Evolutionary conservation across 2,113 vertebrate species (phyloP), one percentile per base, ranked within the genome.

Genomic region (Pelodiscus sinensis): DNA sequence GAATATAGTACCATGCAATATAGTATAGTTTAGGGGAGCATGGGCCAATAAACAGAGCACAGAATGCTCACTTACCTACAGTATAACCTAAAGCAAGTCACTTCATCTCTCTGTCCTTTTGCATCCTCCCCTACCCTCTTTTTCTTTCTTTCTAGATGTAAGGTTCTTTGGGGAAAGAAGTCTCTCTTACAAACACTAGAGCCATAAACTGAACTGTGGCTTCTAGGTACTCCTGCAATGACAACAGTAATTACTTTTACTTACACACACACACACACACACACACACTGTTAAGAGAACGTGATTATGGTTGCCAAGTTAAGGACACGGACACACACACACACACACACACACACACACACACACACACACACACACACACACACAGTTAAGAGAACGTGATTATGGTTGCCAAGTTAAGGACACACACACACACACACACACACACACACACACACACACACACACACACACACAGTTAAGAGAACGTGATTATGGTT

Each of bases 31-130:
- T 73, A 60, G 80, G 78, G 38, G 31, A 7, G 38, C 77, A 77
- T 0, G 0, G 8, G 38, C 14, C 80, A 22, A 88, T 71, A 84
- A 0, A 0, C 65, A 95, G 52, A 82, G 58, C 68, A 86, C 29
- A 87, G 50, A 87, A 25, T 73, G 85, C 68, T 90, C 52, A 35
- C 19, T 92, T 92, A 82, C 54, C 86, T 88, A 77, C 25, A 50
- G 3, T 31, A 71, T 24, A 35, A 82, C 54, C 80, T 88, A 90
- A 80, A 79, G 27, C 51, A 81, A 83, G 31, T 62, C 71, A 58
- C 62, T 91, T 92, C 82, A 62, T n/a, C 62, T 65, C 60, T 16
- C 29, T 65, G 60, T 16, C 60, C 29, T 14, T 65, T 65, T 65
- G 29, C 60, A 44, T 44, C 44, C 44, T 44, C 44, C 7, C 44